Percentiles rank a stretch among this genome's conserved stretches.
Evolutionary conservation across 35 echinoderm and acorn worm genomes (phyloP).

Genomic region (Patiria miniata): DNA sequence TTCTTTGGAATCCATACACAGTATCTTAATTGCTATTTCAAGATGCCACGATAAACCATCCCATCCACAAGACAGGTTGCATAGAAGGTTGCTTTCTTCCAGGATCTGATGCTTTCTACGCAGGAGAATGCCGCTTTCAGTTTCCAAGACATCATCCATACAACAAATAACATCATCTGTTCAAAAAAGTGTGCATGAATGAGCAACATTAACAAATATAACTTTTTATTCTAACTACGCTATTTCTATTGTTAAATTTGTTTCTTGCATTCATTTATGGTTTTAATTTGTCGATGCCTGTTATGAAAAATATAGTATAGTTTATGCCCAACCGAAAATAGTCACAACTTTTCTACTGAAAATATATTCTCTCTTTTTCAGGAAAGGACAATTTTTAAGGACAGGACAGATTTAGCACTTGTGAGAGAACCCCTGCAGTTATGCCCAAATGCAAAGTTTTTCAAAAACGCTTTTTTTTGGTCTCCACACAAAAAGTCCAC

Average conservation of each 20-base stretch:
- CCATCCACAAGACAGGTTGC: constrained; percentile 44
- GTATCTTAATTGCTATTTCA: constrained; percentile 28
- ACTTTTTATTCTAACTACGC: neutral
- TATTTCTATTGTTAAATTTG: neutral
- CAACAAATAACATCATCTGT: constrained; percentile 7
- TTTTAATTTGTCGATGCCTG: neutral
- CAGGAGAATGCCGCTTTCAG: neutral
- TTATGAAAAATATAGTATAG: neutral
- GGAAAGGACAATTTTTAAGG: no score
- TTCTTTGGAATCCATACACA: constrained; percentile 55
- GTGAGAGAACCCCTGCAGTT: no score
- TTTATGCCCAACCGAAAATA: neutral
- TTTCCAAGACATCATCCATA: neutral
- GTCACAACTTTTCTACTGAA: neutral
- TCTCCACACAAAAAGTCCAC: no score
- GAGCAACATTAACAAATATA: no score
- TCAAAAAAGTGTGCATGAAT: constrained; percentile 3
- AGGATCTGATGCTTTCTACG: constrained; percentile 33
- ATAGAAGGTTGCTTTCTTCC: neutral
- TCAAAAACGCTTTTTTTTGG: no score
- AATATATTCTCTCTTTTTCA: no score
- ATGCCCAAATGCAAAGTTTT: no score
- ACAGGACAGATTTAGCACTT: no score
- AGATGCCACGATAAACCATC: constrained; percentile 58
- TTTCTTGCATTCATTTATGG: neutral